These are phyloP conservation scores for Myripristis murdjan DNA, from an alignment of 2,797 vertebrate genomes.

Conservation along the genomic window DNA sequence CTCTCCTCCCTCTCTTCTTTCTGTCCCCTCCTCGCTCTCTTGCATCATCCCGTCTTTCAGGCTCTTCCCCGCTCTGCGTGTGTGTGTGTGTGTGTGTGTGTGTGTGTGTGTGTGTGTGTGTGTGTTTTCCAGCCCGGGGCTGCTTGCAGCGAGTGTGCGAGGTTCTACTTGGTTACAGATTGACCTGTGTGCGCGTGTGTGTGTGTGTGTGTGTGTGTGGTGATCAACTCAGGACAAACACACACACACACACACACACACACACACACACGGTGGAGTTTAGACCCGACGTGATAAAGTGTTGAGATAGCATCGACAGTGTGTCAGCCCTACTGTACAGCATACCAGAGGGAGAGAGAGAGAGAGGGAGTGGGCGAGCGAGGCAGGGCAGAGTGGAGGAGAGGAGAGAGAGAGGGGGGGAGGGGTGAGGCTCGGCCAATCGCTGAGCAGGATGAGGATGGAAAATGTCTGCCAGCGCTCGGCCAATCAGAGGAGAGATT, in stretches of 20 bases:
- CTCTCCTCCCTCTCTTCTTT: not conserved
- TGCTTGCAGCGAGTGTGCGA: not conserved
- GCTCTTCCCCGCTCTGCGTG: no score
- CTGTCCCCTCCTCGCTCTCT: no score
- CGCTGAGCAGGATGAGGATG: slow-evolving; percentile 35
- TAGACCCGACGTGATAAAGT: slow-evolving; percentile 69
- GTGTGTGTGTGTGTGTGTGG: no score
- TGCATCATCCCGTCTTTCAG: slow-evolving; percentile 54
- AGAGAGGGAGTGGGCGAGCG: slow-evolving; percentile 50
- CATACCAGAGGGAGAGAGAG: not conserved
- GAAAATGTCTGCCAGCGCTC: slow-evolving; percentile 70
- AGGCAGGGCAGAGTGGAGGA: slow-evolving; percentile 52
- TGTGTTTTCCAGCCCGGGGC: no score
- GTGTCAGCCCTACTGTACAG: no score
- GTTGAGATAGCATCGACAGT: no score
- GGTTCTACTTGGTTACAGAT: slow-evolving; percentile 52
- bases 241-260: no score
- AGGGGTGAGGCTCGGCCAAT: slow-evolving; percentile 59
- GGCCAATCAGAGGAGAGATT: slow-evolving; percentile 71
- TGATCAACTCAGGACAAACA: no score
- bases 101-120: slow-evolving; percentile 20
- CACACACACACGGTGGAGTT: slow-evolving; percentile 67
- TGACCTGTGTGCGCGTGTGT: no score
- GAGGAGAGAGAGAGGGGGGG: slow-evolving; percentile 32
- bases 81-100: not conserved